Conservation (phyloP, 2,113 vertebrate species). For the Ochotona princeps region DNA sequence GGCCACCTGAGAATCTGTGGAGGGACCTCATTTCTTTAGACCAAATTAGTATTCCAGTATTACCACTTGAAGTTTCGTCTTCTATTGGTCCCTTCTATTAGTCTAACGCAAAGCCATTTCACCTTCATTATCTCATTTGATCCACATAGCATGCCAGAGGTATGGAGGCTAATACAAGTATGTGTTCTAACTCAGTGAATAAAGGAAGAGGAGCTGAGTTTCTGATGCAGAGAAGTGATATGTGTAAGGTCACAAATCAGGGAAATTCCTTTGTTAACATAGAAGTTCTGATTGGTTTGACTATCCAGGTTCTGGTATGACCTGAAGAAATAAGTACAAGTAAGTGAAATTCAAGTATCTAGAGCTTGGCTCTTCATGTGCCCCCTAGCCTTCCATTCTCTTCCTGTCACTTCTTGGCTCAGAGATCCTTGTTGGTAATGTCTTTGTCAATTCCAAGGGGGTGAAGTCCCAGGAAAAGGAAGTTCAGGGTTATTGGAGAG, state of each 20-base stretch:
- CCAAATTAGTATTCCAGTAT: slow-evolving; percentile 1
- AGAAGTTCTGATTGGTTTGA: slow-evolving; percentile 37
- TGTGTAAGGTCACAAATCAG: slow-evolving; percentile 49
- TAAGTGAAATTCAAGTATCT: slow-evolving; percentile 53
- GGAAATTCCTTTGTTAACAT: slow-evolving; percentile 46
- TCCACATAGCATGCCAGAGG: slow-evolving; percentile 34
- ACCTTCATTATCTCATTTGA: slow-evolving; percentile 17
- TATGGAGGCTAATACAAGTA: neutral
- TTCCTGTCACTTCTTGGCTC: slow-evolving; percentile 31
- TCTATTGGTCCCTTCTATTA: slow-evolving; percentile 45
- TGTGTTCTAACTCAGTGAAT: slow-evolving; percentile 54
- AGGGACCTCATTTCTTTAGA: slow-evolving; percentile 34
- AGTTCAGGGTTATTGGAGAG: slow-evolving; percentile 15
- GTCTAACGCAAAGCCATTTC: slow-evolving; percentile 27
- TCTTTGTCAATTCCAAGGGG: neutral
- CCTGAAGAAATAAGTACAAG: neutral
- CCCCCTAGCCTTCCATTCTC: neutral
- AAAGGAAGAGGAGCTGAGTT: slow-evolving; percentile 52
- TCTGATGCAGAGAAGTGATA: slow-evolving; percentile 7
- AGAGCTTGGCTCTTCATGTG: slow-evolving; percentile 18
- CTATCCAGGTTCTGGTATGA: slow-evolving; percentile 58
- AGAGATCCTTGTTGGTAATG: neutral
- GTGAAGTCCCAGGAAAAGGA: slow-evolving; percentile 50
- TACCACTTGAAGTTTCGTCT: neutral
- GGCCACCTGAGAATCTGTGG: slow-evolving; percentile 3